Conservation (phyloP, 2,113 vertebrate genomes). For the Megaleporinus macrocephalus region DNA sequence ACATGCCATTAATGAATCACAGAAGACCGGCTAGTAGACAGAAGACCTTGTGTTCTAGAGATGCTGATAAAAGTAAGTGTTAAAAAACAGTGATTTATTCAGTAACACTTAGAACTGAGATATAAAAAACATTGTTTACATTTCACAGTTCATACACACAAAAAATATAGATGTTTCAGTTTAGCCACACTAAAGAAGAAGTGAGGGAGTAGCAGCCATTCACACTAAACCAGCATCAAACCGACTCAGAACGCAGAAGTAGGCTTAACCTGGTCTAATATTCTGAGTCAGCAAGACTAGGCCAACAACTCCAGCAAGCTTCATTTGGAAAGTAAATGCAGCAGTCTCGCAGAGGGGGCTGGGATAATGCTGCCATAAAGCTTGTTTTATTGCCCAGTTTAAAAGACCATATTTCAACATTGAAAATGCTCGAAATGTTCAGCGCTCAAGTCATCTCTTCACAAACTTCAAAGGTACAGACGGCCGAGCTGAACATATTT, state of each 20-base stretch:
- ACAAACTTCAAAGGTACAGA: conserved; percentile 51
- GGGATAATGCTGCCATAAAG: conserved; percentile 60
- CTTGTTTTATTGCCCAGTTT: conserved; percentile 60
- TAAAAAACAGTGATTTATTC: background rate
- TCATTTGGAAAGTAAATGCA: conserved; percentile 57
- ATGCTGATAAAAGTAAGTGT: no score
- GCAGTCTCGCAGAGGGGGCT: conserved; percentile 54
- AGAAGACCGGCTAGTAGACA: no score
- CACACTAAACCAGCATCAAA: conserved; percentile 8
- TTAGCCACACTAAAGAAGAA: background rate
- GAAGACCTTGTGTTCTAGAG: no score
- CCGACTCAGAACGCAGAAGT: background rate
- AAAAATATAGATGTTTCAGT: background rate
- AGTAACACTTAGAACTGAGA: background rate
- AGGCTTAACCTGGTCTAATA: conserved; percentile 34
- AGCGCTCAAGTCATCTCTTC: conserved; percentile 33
- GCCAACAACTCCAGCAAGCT: conserved; percentile 31
- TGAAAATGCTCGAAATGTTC: conserved; percentile 56
- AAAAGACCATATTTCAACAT: conserved; percentile 57
- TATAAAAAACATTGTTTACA: background rate
- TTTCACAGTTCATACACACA: background rate
- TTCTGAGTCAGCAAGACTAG: conserved; percentile 49
- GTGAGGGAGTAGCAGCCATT: background rate
- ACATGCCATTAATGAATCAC: no score
- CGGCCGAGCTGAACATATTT: conserved; percentile 36